Evolutionary conservation across 1,140 invertebrate species (phyloP), one percentile per base, ranked within the genome.

Genomic region (Nilaparvata lugens): DNA sequence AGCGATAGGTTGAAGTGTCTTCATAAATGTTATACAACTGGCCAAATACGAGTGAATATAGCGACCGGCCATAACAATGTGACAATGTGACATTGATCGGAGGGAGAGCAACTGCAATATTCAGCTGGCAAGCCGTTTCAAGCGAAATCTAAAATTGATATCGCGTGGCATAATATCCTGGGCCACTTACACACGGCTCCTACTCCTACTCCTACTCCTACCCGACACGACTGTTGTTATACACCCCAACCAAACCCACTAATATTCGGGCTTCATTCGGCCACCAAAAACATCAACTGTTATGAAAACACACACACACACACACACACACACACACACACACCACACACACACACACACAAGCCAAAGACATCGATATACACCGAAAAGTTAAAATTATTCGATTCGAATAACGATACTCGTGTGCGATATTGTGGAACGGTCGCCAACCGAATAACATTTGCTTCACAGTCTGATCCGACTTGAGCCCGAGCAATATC

Each of bases 121-220:
- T 48, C 45, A 48, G 21, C 9, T 16, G 45, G 45, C 45, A 48
- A 48, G 45, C 45, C 21, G 45, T 48, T 48, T 48, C 11, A 48
- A 48, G 45, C 45, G 45, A 48, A 48, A 48, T 48, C 45, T 48
- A 48, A 48, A 48, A 48, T 48, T 48, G 45, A 48, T 48, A 48
- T 48, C 45, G 45, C 45, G 45, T 48, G 45, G 45, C 21, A 48
- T 48, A 48, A 48, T 48, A 48, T 48, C 45, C 45, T 48, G 45
- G 21, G 45, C 21, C 45, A 48, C 45, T 48, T 48, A 48, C 45
- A 18, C 31, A 35, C 31, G 31, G 31, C 45, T 48, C 45, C 16
- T 48, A 23, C 16, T 19, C n/a, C n/a, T n/a, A n/a, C n/a, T n/a
- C n/a, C n/a, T n/a, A n/a, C 45, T 48, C 45, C 16, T 48, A 23